Conservation (phyloP, 2,113 vertebrate genomes). For the Heliornis fulica region DNA sequence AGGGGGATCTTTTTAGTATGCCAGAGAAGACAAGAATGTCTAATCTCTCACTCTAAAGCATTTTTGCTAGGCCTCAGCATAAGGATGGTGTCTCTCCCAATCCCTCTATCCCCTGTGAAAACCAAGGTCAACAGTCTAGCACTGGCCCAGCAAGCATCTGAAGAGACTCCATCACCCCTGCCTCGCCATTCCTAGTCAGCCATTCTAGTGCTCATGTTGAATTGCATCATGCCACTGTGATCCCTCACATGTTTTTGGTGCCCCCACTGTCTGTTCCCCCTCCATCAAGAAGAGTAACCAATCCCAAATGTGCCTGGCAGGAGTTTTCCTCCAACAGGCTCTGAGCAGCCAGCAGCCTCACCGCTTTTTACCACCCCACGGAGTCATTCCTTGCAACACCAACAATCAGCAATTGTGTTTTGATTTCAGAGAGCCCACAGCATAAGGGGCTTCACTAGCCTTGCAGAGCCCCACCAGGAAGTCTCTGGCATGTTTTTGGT, state of each 20-base stretch:
- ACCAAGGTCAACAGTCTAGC: neutral
- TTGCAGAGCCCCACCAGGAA: neutral
- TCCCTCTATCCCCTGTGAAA: neutral
- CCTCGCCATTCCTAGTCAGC: neutral
- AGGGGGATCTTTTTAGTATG: neutral
- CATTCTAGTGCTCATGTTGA: neutral
- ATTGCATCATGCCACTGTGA: neutral
- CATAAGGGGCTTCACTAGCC: neutral
- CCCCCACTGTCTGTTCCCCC: neutral
- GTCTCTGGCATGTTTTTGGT: rapidly evolving
- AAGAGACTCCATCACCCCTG: neutral
- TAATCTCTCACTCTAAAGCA: neutral
- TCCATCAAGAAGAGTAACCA: neutral
- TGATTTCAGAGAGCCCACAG: neutral
- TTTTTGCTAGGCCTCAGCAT: neutral
- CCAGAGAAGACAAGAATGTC: neutral
- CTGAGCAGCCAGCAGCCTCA: neutral
- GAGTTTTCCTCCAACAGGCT: neutral
- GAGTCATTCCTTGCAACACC: neutral
- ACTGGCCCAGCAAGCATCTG: rapidly evolving
- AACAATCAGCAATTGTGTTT: rapidly evolving
- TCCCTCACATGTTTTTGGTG: neutral
- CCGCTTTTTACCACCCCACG: neutral
- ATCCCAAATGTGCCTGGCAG: neutral
- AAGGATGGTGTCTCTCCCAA: neutral